Percentiles rank a stretch among this genome's conserved stretches.
Conservation (phyloP, 2,797 vertebrate species). For the Octomys mimax region DNA sequence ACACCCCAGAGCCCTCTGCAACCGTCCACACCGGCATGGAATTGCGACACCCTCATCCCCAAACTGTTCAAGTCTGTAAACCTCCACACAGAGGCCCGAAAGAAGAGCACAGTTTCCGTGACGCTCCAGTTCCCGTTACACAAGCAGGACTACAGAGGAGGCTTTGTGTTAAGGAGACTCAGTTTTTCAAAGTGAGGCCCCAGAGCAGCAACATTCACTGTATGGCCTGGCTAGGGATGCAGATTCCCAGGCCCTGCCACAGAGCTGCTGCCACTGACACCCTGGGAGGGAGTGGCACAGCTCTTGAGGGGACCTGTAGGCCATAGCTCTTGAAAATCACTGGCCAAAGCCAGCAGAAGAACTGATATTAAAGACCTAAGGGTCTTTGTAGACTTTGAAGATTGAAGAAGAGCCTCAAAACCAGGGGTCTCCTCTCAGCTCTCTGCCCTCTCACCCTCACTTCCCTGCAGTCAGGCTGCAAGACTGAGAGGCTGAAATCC, state of each 20-base stretch:
- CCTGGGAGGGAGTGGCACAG: background rate
- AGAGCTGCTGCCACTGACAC: background rate
- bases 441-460: too few relatives aligned
- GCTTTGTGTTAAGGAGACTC: background rate
- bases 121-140: background rate
- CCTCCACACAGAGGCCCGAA: too few relatives aligned
- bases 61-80: background rate
- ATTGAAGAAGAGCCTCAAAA: background rate
- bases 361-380: background rate
- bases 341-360: background rate
- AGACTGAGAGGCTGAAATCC: background rate
- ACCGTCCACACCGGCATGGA: background rate
- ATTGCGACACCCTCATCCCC: background rate
- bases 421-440: background rate
- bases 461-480: background rate
- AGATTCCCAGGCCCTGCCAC: background rate
- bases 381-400: background rate
- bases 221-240: background rate
- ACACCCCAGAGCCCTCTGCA: background rate
- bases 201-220: background rate
- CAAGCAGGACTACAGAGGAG: background rate
- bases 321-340: background rate
- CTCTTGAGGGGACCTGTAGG: background rate
- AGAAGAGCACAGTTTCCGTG: fast-evolving
- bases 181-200: background rate